Evolutionary conservation across 2,113 vertebrate species (phyloP).

Genomic region (Synodontis membranacea): DNA sequence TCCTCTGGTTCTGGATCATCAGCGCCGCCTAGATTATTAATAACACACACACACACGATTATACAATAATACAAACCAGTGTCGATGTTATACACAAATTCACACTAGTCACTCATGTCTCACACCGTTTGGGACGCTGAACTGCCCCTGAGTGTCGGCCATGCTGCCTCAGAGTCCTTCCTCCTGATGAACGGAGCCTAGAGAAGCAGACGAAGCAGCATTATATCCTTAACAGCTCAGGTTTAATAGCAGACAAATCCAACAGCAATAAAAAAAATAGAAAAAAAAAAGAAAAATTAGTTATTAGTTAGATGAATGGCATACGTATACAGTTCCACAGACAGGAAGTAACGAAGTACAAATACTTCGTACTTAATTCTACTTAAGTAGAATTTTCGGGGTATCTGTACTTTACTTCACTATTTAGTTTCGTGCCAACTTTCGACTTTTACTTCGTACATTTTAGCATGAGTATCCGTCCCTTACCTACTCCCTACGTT

Average conservation of each 20-base stretch:
- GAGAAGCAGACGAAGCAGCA: background rate
- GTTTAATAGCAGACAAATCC: background rate
- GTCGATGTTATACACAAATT: background rate
- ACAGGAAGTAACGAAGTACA: no score
- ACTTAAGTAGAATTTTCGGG: no score
- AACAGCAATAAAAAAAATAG: background rate
- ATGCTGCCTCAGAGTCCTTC: constrained; percentile 57
- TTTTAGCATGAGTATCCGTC: no score
- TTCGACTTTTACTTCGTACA: no score
- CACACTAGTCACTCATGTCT: background rate
- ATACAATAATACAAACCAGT: background rate
- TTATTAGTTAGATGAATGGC: no score
- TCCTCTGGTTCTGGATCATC: constrained; percentile 68
- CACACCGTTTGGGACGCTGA: constrained; percentile 67
- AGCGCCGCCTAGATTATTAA: constrained; percentile 57
- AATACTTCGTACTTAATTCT: no score
- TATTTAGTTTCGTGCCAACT: no score
- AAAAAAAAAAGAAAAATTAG: no score
- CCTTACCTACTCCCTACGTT: no score
- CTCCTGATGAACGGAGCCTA: constrained; percentile 60
- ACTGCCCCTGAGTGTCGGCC: constrained; percentile 68
- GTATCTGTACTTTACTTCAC: no score
- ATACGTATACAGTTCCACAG: no score
- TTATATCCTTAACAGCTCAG: background rate
- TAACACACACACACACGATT: background rate